These are phyloP conservation scores for Psix sp. DNA, from an alignment of 1,140 invertebrate genomes.

Conservation along the genomic window DNA sequence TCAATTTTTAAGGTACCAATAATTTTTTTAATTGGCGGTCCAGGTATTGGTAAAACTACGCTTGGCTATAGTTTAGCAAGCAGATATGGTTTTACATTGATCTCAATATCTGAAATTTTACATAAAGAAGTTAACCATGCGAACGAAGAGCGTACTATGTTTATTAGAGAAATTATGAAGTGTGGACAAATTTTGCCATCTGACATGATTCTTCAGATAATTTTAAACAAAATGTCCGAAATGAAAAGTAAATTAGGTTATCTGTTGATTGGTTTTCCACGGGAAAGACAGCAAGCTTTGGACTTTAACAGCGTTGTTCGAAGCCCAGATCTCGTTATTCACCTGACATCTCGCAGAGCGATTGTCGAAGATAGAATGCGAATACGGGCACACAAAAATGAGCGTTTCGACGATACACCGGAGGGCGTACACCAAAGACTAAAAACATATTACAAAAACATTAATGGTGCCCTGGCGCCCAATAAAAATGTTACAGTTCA, in stretches of 20 bases:
- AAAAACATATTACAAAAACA: slow-evolving; percentile 41
- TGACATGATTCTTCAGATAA: slow-evolving; percentile 50
- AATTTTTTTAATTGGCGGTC: slow-evolving; percentile 64
- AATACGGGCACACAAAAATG: background rate
- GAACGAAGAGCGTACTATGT: slow-evolving; percentile 19
- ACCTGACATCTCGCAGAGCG: slow-evolving; percentile 41
- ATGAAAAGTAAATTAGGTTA: slow-evolving; percentile 49
- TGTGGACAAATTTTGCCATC: slow-evolving; percentile 32
- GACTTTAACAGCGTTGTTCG: slow-evolving; percentile 54
- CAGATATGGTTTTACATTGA: slow-evolving; percentile 41
- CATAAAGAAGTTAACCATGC: slow-evolving; percentile 40
- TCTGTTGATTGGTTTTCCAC: slow-evolving; percentile 62
- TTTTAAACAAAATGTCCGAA: slow-evolving; percentile 58
- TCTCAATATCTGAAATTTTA: slow-evolving; percentile 54
- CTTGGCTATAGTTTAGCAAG: slow-evolving; percentile 43
- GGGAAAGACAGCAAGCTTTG: slow-evolving; percentile 57
- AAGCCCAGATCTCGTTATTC: slow-evolving; percentile 45
- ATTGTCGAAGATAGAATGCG: slow-evolving; percentile 53
- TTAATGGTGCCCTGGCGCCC: slow-evolving; percentile 24
- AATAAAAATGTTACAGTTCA: slow-evolving; percentile 45
- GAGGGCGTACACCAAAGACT: slow-evolving; percentile 41
- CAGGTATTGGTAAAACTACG: slow-evolving; percentile 54
- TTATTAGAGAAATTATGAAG: slow-evolving; percentile 33
- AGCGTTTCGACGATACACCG: slow-evolving; percentile 56
- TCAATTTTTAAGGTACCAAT: slow-evolving; percentile 49